phyloP scores from a whole-genome alignment of 2,113 vertebrate species.

The Atractosteus spatula region DNA sequence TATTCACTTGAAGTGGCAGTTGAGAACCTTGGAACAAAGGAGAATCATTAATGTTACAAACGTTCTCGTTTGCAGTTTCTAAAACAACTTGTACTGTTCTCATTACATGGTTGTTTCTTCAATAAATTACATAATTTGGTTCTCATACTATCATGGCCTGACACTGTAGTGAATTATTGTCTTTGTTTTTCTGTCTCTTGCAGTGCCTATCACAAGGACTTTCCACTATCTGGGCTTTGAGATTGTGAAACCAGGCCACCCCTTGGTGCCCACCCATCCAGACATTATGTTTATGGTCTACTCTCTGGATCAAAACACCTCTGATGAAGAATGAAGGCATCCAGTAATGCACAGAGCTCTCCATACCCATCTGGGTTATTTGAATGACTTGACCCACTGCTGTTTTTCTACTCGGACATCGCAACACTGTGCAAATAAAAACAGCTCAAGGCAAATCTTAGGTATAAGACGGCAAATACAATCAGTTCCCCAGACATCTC shows the following conservation, averaged over 20 bases:
- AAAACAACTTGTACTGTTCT: no score
- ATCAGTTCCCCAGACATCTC: constrained; percentile 4
- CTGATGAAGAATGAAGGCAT: constrained; percentile 79
- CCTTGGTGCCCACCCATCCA: constrained; percentile 79
- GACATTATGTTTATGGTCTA: constrained; percentile 96
- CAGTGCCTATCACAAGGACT: constrained; percentile 89
- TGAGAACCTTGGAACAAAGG: neutral
- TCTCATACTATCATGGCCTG: neutral
- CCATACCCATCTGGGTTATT: constrained; percentile 4
- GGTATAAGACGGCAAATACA: neutral
- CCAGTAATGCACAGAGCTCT: neutral
- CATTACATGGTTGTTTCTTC: no score
- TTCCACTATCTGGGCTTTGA: constrained; percentile 97
- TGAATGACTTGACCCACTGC: constrained; percentile 11
- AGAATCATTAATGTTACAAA: neutral
- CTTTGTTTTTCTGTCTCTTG: constrained; percentile 23
- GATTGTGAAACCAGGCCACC: constrained; percentile 89
- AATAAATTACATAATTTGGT: no score
- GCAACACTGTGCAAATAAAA: neutral
- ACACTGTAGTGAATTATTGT: neutral
- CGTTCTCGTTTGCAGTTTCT: neutral
- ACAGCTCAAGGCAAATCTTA: constrained; percentile 12
- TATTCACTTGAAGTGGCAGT: neutral
- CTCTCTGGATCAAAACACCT: constrained; percentile 86
- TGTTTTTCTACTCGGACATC: neutral